Evolutionary conservation across 2,113 vertebrate genomes (phyloP).

Genomic region (Andinoacara biseriatus): DNA sequence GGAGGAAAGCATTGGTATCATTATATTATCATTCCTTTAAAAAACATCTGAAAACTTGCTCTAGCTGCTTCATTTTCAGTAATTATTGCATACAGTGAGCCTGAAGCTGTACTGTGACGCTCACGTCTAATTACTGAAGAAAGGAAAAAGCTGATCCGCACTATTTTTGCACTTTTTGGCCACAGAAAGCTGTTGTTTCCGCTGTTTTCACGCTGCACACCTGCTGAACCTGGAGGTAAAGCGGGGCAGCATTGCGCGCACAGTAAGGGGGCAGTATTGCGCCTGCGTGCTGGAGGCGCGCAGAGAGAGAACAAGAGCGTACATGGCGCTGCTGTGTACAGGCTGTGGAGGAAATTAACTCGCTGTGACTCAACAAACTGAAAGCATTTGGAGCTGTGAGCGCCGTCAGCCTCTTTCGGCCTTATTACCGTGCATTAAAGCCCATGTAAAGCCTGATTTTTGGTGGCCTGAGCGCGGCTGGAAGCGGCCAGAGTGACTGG

Average conservation of each 20-base stretch:
- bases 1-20: neutral
- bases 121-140: neutral
- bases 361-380: neutral
- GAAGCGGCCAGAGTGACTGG: neutral
- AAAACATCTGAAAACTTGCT: no score
- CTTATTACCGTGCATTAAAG: neutral
- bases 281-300: slow-evolving; percentile 64
- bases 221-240: neutral
- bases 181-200: neutral
- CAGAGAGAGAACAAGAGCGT: neutral
- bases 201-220: neutral
- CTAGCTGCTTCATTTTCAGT: no score
- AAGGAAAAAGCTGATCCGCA: neutral
- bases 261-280: neutral
- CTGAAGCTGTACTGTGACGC: no score
- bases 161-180: neutral
- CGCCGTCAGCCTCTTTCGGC: neutral
- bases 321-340: slow-evolving; percentile 64
- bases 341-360: slow-evolving; percentile 28
- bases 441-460: neutral
- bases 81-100: no score
- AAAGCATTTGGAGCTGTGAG: neutral
- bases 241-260: neutral
- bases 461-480: neutral
- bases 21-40: no score